These are phyloP conservation scores for Caenorhabditis drosophilae DNA, from an alignment of 2,888 invertebrate species.

Conservation along the genomic window DNA sequence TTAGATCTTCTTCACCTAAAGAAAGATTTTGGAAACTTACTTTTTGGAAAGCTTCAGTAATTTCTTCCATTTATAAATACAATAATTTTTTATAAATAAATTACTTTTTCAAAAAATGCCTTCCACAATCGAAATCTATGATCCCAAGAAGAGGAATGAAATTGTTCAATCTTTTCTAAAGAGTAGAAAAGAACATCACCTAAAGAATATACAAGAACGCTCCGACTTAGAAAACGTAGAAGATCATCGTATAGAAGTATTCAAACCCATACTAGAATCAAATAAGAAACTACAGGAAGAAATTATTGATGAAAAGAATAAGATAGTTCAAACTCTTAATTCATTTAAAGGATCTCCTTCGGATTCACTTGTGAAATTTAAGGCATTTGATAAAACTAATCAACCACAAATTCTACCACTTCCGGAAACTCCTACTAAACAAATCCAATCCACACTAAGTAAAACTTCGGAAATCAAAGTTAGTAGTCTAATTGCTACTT, in stretches of 20 bases:
- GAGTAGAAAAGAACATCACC: constrained; percentile 41
- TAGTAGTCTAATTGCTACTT: constrained; percentile 38
- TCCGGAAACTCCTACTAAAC: constrained; percentile 17
- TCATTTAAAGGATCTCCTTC: too few relatives aligned
- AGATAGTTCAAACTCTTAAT: constrained; percentile 49
- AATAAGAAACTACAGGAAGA: constrained; percentile 50
- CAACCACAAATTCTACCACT: constrained; percentile 10
- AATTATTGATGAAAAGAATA: constrained; percentile 52
- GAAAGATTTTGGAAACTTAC: constrained; percentile 13
- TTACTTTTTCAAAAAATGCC: constrained; percentile 6
- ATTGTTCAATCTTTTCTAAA: constrained; percentile 33
- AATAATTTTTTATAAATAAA: constrained; percentile 15
- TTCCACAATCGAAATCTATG: constrained; percentile 34
- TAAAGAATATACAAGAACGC: constrained; percentile 37
- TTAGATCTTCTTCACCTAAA: constrained; percentile 26
- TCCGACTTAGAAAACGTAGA: constrained; percentile 40
- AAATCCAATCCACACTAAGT: constrained; percentile 16
- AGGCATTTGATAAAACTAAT: constrained; percentile 1
- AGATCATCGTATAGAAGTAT: constrained; percentile 48
- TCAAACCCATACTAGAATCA: constrained; percentile 51
- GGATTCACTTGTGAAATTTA: too few relatives aligned
- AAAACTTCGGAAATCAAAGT: constrained; percentile 15
- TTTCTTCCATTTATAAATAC: constrained; percentile 31
- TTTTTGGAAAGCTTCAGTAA: constrained; percentile 12
- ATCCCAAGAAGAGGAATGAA: constrained; percentile 44